Evolutionary conservation across 1,140 invertebrate species (phyloP), one percentile per base, ranked within the genome.

Genomic region (Drosophila equinoxialis): DNA sequence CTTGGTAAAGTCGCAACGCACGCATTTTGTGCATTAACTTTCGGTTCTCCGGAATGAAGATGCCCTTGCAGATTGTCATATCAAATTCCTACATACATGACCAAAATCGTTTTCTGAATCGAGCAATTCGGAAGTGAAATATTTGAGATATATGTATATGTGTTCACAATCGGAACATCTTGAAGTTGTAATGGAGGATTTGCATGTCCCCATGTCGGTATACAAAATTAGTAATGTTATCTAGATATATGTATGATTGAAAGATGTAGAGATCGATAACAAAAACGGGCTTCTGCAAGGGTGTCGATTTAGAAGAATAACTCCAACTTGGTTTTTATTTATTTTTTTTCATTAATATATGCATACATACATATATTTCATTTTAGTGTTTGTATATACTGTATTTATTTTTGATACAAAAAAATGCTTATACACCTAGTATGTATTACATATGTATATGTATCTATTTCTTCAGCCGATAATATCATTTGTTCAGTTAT

Each of bases 341-440:
- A 6, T 51, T 51, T 51, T 20, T 51, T 20, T 30, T 30, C 26
- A 2, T 51, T 17, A 51, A 8, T 0, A 23, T 20, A 17, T 17
- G 17, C 17, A 51, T 51, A 37, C 1, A 35, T 35, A 35, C 33
- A 35, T 35, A 45, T 45, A 41, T 41, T n/a, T 48, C 2, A 20
- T 20, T 51, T 45, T 45, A 23, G 14, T 77, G 71, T 78, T 51
- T 67, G 51, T 75, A 60, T 51, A 23, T 51, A 51, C 10, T 11
- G 17, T 51, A 23, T 4, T 51, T 23, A 37, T 37, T 10, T 20
- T n/a, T 51, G 3, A 51, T 23, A 8, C 17, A 23, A 20, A 51
- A 48, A 10, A 51, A 23, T 14, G 20, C 14, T 48, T 48, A 8
- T 48, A 30, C 30, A 6, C 30, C 30, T 30, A 30, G 14, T 6